Percentiles rank a stretch among this genome's conserved stretches.
phyloP scores from a whole-genome alignment of 2,113 vertebrate genomes.

The Onychorhynchus coronatus region DNA sequence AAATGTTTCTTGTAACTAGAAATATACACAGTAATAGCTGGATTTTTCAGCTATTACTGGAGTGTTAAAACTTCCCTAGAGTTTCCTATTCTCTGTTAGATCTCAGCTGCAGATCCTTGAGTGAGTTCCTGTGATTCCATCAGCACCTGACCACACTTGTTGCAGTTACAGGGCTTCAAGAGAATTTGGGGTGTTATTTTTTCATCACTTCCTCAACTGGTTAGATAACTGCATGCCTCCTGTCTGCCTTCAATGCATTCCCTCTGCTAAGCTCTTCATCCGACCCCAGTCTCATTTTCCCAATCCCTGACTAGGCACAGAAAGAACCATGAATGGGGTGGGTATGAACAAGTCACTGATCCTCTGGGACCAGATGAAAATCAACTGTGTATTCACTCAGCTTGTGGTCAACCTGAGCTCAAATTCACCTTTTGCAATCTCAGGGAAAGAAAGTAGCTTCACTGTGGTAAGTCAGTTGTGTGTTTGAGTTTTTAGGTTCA shows the following conservation, averaged over 20 bases:
- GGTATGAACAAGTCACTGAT: background rate
- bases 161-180: background rate
- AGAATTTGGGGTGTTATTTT: background rate
- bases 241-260: background rate
- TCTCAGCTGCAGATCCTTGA: background rate
- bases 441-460: background rate
- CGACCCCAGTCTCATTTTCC: background rate
- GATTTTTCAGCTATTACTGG: background rate
- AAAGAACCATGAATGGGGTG: background rate
- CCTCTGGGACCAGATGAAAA: background rate
- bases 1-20: background rate
- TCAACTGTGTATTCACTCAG: background rate
- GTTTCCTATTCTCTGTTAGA: background rate
- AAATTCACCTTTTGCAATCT: background rate
- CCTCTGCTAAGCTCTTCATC: background rate
- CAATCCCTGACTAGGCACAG: background rate
- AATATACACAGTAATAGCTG: background rate
- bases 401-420: background rate
- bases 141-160: fast-evolving
- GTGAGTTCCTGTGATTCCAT: background rate
- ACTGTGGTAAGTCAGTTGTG: background rate
- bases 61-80: background rate
- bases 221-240: background rate
- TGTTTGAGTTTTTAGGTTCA: background rate
- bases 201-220: background rate